Evolutionary conservation across 2,113 vertebrate species (phyloP).

Genomic region (Pholis gunnellus): DNA sequence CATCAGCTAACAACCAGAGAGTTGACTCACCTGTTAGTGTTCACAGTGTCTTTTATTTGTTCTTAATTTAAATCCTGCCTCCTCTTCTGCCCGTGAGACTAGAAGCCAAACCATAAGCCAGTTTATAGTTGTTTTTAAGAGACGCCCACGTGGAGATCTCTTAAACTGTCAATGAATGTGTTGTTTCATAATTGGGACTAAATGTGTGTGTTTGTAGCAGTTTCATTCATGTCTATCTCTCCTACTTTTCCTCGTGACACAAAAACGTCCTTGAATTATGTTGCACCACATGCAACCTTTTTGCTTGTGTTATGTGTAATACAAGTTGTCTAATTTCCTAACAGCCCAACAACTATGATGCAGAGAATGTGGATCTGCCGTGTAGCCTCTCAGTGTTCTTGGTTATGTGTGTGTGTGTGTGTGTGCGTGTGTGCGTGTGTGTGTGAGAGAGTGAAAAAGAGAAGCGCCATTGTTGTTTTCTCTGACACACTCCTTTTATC

Average conservation of each 20-base stretch:
- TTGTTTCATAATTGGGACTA: neutral
- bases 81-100: neutral
- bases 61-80: slow-evolving; percentile 34
- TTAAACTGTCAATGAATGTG: neutral
- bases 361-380: slow-evolving; percentile 18
- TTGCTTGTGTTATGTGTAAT: slow-evolving; percentile 7
- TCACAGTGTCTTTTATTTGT: slow-evolving; percentile 7
- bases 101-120: slow-evolving; percentile 8
- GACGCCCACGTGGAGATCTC: neutral
- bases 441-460: slow-evolving; percentile 28
- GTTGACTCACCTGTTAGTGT: slow-evolving; percentile 3
- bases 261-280: slow-evolving; percentile 10
- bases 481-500: slow-evolving; percentile 53
- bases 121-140: neutral
- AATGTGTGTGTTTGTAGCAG: slow-evolving; percentile 1
- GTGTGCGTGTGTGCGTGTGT: slow-evolving; percentile 16
- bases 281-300: neutral
- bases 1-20: neutral
- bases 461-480: slow-evolving; percentile 18
- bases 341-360: slow-evolving; percentile 16
- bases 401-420: slow-evolving; percentile 7
- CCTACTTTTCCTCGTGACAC: neutral
- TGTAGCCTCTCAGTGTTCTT: slow-evolving; percentile 50
- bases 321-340: slow-evolving; percentile 39
- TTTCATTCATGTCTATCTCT: neutral